Evolutionary conservation across 2,797 vertebrate species (phyloP).

Genomic region (Diplodus sargus): DNA sequence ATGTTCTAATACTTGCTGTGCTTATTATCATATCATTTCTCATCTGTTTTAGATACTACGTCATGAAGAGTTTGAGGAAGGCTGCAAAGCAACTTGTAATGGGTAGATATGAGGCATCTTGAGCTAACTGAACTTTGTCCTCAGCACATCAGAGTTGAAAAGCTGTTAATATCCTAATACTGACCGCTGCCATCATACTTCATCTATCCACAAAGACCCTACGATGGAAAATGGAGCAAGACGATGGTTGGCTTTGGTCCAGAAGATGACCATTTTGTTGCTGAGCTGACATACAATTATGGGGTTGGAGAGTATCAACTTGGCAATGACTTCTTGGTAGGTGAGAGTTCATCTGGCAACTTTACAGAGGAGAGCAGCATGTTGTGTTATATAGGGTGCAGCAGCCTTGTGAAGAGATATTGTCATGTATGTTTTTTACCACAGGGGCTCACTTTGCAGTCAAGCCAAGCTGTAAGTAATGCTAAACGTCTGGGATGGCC

Average conservation of each 20-base stretch:
- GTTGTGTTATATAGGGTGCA: neutral
- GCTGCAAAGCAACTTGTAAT: slow-evolving; percentile 96
- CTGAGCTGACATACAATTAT: slow-evolving; percentile 97
- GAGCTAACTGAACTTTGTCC: slow-evolving; percentile 35
- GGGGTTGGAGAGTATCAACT: slow-evolving; percentile 92
- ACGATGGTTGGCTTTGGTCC: slow-evolving; percentile 98
- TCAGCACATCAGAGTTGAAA: neutral
- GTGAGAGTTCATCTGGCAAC: slow-evolving; percentile 32
- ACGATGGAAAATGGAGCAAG: slow-evolving; percentile 99
- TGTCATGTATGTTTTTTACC: neutral
- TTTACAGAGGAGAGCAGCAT: neutral
- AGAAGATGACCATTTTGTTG: slow-evolving; percentile 95
- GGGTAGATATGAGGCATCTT: slow-evolving; percentile 82
- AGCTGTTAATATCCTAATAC: neutral
- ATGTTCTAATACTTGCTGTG: neutral
- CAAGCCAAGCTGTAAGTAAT: slow-evolving; percentile 91
- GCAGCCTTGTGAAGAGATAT: neutral
- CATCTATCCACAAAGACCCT: slow-evolving; percentile 85
- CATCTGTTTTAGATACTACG: slow-evolving; percentile 83
- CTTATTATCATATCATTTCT: neutral
- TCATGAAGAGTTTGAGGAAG: slow-evolving; percentile 98
- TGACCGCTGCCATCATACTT: slow-evolving; percentile 8
- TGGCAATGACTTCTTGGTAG: slow-evolving; percentile 96
- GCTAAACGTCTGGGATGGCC: slow-evolving; percentile 92
- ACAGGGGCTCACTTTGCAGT: slow-evolving; percentile 93